Percentiles rank a stretch among this genome's conserved stretches.
Evolutionary conservation across 2,888 invertebrate genomes (phyloP).

Genomic region (Erynnis tages): DNA sequence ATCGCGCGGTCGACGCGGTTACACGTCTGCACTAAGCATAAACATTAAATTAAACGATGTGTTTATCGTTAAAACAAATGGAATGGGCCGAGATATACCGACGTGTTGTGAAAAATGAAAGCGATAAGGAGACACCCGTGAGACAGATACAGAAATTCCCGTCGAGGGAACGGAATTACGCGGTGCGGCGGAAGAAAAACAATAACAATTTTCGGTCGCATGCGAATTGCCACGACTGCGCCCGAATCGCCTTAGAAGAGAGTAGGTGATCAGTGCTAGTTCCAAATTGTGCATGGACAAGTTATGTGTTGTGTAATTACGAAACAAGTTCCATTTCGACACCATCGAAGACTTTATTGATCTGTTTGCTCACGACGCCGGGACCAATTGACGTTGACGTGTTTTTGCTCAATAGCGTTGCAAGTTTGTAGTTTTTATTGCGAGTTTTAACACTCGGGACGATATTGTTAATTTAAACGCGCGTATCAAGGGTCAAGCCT

Average conservation of each 20-base stretch:
- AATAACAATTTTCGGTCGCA: conserved; percentile 63
- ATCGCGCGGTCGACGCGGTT: conserved; percentile 37
- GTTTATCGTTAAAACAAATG: conserved; percentile 67
- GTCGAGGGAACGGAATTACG: conserved; percentile 85
- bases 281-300: neutral
- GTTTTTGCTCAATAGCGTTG: conserved; percentile 7
- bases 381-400: conserved; percentile 2
- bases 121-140: conserved; percentile 42
- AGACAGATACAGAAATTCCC: conserved; percentile 83
- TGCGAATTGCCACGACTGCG: conserved; percentile 66
- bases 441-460: neutral
- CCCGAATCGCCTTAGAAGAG: conserved; percentile 60
- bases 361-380: conserved; percentile 9
- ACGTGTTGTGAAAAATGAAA: conserved; percentile 52
- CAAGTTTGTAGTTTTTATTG: neutral
- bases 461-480: no score
- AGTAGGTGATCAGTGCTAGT: conserved; percentile 45
- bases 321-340: neutral
- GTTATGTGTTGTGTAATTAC: conserved; percentile 7
- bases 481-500: neutral
- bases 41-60: conserved; percentile 46
- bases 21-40: conserved; percentile 26
- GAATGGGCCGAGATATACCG: conserved; percentile 69
- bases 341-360: conserved; percentile 8
- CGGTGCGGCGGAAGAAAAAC: conserved; percentile 82